These are phyloP conservation scores for Falco cherrug DNA, from an alignment of 2,797 vertebrate genomes.

Conservation along the genomic window DNA sequence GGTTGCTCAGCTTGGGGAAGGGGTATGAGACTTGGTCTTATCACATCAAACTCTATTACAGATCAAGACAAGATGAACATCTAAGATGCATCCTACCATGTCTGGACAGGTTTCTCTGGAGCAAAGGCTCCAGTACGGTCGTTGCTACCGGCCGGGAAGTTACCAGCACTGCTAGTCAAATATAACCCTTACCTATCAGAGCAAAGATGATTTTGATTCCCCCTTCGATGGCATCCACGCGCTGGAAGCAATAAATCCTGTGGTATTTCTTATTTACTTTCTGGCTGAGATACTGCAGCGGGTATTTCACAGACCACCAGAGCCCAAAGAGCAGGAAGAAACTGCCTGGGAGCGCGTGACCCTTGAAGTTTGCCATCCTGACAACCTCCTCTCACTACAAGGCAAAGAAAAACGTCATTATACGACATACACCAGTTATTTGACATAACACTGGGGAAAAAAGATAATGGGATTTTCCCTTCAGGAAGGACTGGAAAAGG, in stretches of 20 bases:
- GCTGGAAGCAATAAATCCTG: conserved; percentile 67
- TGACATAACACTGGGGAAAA: neutral
- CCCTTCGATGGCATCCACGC: conserved; percentile 85
- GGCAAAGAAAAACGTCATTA: neutral
- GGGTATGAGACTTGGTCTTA: neutral
- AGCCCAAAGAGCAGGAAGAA: conserved; percentile 91
- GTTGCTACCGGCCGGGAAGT: neutral
- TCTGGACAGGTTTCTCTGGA: neutral
- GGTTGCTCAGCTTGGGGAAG: neutral
- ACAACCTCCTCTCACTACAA: neutral
- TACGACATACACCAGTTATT: neutral
- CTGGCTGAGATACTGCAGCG: conserved; percentile 78
- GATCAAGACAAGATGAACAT: neutral
- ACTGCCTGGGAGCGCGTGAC: conserved; percentile 91
- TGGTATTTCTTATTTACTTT: conserved; percentile 63
- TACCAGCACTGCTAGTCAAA: neutral
- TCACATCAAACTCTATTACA: neutral
- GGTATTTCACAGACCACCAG: conserved; percentile 88
- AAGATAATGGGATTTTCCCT: neutral
- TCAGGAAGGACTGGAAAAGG: neutral
- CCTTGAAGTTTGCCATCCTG: conserved; percentile 94
- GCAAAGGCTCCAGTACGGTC: neutral
- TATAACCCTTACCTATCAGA: conserved; percentile 79
- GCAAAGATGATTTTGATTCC: conserved; percentile 79
- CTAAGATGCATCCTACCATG: neutral